Evolutionary conservation across 2,888 invertebrate species (phyloP).

Genomic region (Apamea epomidion): DNA sequence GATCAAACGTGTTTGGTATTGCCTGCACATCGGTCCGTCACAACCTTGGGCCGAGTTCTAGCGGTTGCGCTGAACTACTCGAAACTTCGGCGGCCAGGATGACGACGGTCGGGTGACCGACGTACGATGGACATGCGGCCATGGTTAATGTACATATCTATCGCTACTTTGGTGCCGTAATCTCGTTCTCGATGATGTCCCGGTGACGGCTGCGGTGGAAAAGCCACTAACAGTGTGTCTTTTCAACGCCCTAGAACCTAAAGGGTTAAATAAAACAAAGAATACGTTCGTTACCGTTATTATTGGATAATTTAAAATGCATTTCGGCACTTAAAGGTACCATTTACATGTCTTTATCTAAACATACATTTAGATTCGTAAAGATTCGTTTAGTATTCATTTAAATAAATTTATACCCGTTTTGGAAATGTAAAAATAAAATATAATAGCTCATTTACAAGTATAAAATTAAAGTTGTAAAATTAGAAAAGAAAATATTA

Average conservation of each 20-base stretch:
- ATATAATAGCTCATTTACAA: constrained; percentile 49
- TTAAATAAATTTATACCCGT: constrained; percentile 73
- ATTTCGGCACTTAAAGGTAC: constrained; percentile 79
- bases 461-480: constrained; percentile 26
- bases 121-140: neutral
- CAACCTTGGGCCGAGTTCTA: too few relatives aligned
- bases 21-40: too few relatives aligned
- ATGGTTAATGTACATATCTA: too few relatives aligned
- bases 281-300: constrained; percentile 72
- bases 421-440: constrained; percentile 63
- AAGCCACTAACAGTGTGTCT: neutral
- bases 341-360: constrained; percentile 81
- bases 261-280: constrained; percentile 72
- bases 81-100: neutral
- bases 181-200: too few relatives aligned
- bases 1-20: too few relatives aligned
- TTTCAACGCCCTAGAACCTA: neutral
- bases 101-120: neutral
- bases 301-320: constrained; percentile 87
- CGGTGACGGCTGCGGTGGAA: too few relatives aligned
- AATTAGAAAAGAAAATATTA: constrained; percentile 27
- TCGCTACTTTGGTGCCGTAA: too few relatives aligned
- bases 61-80: too few relatives aligned
- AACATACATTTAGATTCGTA: constrained; percentile 81
- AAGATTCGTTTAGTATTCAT: constrained; percentile 69